Evolutionary conservation across 2,797 vertebrate genomes (phyloP), one percentile per base, ranked within the genome.

Genomic region (Pipistrellus pygmaeus): DNA sequence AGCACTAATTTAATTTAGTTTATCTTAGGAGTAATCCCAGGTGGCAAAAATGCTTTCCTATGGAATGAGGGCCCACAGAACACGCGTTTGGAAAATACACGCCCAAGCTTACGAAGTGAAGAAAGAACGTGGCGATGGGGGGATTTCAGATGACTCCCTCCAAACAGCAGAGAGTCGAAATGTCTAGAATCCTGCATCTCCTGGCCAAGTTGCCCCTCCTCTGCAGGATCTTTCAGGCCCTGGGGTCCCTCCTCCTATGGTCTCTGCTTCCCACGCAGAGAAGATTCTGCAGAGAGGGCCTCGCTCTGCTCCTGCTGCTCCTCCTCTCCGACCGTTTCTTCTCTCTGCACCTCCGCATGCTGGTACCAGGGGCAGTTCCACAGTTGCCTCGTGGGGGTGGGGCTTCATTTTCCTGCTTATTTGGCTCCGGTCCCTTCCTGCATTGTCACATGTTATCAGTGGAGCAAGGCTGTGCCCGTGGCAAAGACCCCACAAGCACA

Each of bases 1-100:
- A 62, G 68, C 88, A 44, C 21, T 14, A 35, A 75, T 32, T 85
- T 78, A 68, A 73, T 90, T 93, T 93, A 57, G 15, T 76, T 86
- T 81, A 77, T 68, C 25, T 95, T 86, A 64, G 55, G 46, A 84
- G n/a, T 53, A 81, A 90, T 77, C n/a, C 14, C 82, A 77, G 20
- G 20, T 78, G 83, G 41, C 35, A 55, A 75, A n/a, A 8, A 30
- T 21, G 25, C 46, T 75, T 30, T 38, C 23, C 44, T 55, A 14
- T 13, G 53, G 30, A 77, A 68, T 60, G 57, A 75, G 55, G 14
- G 41, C n/a, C 44, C 32, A 48, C 38, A 72, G 60, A 75, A 17
- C 38, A 66, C 3, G 8, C 55, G 46, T 64, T 77, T 72, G n/a
- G 55, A 75, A 85, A 87, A 95, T 12, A 27, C 38, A 72, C 3